phyloP scores from a whole-genome alignment of 2,888 invertebrate genomes.

The Bedellia somnulentella region DNA sequence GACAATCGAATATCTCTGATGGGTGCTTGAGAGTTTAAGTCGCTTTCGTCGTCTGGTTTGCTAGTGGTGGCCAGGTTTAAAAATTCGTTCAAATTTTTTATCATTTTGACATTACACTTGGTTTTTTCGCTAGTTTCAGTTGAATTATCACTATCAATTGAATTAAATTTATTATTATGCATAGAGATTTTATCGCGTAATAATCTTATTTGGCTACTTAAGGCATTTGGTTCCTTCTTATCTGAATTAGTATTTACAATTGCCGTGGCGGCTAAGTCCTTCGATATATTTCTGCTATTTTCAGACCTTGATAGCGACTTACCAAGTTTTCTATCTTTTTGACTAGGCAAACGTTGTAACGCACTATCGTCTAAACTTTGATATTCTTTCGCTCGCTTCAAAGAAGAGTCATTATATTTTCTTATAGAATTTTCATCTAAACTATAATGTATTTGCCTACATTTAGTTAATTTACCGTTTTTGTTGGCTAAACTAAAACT shows the following conservation, averaged over 20 bases:
- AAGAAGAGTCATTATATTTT: constrained; percentile 30
- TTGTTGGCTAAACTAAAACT: constrained; percentile 71
- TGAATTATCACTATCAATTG: constrained; percentile 56
- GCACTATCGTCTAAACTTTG: constrained; percentile 70
- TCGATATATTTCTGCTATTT: constrained; percentile 20
- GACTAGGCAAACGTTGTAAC: constrained; percentile 28
- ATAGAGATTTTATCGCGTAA: constrained; percentile 43
- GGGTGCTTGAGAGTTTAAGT: constrained; percentile 16
- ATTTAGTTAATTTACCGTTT: constrained; percentile 50
- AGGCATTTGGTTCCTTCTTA: constrained; percentile 28
- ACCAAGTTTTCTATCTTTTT: constrained; percentile 14
- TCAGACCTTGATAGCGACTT: constrained; percentile 16
- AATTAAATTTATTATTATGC: constrained; percentile 54
- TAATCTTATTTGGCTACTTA: constrained; percentile 43
- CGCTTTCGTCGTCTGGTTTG: constrained; percentile 31
- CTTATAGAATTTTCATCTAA: constrained; percentile 70
- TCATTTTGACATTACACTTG: constrained; percentile 51
- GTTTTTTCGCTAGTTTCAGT: constrained; percentile 28
- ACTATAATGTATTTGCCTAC: constrained; percentile 72
- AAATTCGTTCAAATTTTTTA: constrained; percentile 85
- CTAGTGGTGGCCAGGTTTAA: constrained; percentile 70
- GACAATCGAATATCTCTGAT: constrained; percentile 20
- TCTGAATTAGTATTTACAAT: constrained; percentile 37
- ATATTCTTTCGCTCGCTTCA: constrained; percentile 63
- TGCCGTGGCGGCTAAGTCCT: constrained; percentile 21